phyloP scores from a whole-genome alignment of 2,797 vertebrate genomes.

The Hippopotamyrus pictus region DNA sequence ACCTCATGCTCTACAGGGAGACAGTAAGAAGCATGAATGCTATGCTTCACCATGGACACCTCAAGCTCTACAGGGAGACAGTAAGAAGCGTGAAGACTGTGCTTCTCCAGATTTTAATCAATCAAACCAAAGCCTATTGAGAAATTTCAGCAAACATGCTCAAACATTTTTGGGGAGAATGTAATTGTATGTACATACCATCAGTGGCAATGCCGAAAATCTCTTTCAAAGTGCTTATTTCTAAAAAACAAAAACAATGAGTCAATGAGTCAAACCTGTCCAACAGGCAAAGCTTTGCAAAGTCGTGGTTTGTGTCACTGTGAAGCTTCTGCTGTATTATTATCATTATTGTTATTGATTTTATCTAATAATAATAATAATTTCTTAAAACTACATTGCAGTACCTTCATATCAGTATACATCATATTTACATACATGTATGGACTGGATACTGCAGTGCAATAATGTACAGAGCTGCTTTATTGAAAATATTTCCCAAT shows the following conservation, averaged over 20 bases:
- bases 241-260: constrained; percentile 64
- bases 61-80: constrained; percentile 74
- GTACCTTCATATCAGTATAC: not conserved
- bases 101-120: not conserved
- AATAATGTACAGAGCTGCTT: not conserved
- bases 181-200: constrained; percentile 61
- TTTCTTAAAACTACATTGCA: not conserved
- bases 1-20: constrained; percentile 80
- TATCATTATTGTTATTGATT: not conserved
- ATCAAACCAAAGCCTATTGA: not conserved
- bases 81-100: not conserved
- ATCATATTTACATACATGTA: not conserved
- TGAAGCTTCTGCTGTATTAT: not conserved
- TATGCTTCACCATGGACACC: constrained; percentile 92
- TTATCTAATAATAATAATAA: not conserved
- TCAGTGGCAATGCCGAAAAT: constrained; percentile 88
- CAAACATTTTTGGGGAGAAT: not conserved
- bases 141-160: not conserved
- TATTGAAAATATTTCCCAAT: not conserved
- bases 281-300: not conserved
- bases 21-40: constrained; percentile 42
- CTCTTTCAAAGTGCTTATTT: constrained; percentile 95
- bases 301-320: not conserved
- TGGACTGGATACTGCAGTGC: not conserved
- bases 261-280: not conserved